phyloP scores from a whole-genome alignment of 1,140 invertebrate species.

The Bilobella aurantiaca region DNA sequence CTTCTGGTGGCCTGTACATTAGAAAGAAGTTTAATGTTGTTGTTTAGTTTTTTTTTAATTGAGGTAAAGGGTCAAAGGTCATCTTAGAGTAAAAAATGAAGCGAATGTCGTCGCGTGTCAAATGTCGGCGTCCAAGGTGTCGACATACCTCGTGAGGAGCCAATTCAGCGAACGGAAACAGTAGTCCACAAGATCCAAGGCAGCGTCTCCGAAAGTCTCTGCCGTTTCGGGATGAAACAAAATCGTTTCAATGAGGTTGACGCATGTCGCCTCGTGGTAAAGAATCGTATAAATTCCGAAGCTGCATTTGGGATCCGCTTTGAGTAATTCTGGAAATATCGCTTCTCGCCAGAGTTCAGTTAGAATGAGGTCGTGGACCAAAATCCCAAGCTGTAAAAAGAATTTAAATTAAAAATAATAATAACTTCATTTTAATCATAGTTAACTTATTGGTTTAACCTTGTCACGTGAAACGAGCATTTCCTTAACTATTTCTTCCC shows the following conservation, averaged over 20 bases:
- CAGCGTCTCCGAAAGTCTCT: constrained; percentile 55
- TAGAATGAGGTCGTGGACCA: constrained; percentile 64
- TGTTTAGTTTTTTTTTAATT: not conserved
- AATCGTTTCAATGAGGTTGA: constrained; percentile 61
- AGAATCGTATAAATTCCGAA: constrained; percentile 42
- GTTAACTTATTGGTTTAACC: no score
- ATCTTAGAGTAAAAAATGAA: no score
- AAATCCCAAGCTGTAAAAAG: constrained; percentile 49
- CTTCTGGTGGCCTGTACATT: not conserved
- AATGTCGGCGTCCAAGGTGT: no score
- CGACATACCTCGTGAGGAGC: not conserved
- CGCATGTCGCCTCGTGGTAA: constrained; percentile 57
- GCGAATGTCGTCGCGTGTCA: no score
- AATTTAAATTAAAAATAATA: not conserved
- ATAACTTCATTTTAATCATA: no score
- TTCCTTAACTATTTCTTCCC: constrained; percentile 63
- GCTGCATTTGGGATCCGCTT: constrained; percentile 12
- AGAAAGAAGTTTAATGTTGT: not conserved
- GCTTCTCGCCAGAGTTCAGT: constrained; percentile 65
- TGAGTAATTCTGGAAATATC: constrained; percentile 57
- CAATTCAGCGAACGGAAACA: constrained; percentile 11
- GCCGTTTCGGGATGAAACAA: constrained; percentile 60
- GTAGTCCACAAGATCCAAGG: constrained; percentile 66
- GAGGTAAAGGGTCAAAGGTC: no score
- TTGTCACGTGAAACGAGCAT: constrained; percentile 53